Evolutionary conservation across 2,113 vertebrate genomes (phyloP).

Genomic region (Blennius ocellaris): DNA sequence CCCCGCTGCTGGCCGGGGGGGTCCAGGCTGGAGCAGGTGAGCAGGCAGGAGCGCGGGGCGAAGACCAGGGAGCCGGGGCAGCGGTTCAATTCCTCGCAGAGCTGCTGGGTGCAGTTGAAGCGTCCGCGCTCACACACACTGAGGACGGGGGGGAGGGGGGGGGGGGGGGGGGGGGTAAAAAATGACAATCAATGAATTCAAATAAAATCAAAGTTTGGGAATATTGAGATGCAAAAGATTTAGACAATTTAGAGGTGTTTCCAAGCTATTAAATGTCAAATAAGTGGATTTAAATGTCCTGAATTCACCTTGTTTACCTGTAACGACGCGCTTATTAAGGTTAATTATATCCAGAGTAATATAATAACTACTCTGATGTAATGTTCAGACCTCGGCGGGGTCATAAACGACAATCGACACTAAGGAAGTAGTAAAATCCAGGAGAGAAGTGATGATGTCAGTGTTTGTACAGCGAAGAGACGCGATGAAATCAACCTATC

Average conservation of each 20-base stretch:
- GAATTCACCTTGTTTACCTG: too few species aligned
- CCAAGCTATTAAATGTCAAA: too few species aligned
- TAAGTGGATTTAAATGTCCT: too few species aligned
- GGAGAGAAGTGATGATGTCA: neutral
- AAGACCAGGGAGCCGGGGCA: conserved; percentile 87
- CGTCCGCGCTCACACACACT: conserved; percentile 83
- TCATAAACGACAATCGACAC: too few species aligned
- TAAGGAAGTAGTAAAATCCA: too few species aligned
- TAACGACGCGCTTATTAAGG: too few species aligned
- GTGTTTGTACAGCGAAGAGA: conserved; percentile 73
- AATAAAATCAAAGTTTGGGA: too few species aligned
- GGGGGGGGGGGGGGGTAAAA: too few species aligned
- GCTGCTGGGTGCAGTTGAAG: conserved; percentile 84
- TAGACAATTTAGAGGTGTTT: too few species aligned
- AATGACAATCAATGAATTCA: too few species aligned
- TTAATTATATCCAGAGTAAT: conserved; percentile 5
- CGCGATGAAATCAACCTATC: conserved; percentile 91
- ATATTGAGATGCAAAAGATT: too few species aligned
- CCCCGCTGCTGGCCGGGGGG: conserved; percentile 58
- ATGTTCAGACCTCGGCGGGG: neutral
- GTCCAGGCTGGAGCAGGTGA: conserved; percentile 85
- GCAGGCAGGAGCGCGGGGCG: conserved; percentile 85
- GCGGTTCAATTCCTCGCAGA: conserved; percentile 75
- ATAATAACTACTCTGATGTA: conserved; percentile 17
- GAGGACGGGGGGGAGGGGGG: conserved; percentile 2